phyloP scores from a whole-genome alignment of 2,888 invertebrate species.

The Drosophila meridionalis region DNA sequence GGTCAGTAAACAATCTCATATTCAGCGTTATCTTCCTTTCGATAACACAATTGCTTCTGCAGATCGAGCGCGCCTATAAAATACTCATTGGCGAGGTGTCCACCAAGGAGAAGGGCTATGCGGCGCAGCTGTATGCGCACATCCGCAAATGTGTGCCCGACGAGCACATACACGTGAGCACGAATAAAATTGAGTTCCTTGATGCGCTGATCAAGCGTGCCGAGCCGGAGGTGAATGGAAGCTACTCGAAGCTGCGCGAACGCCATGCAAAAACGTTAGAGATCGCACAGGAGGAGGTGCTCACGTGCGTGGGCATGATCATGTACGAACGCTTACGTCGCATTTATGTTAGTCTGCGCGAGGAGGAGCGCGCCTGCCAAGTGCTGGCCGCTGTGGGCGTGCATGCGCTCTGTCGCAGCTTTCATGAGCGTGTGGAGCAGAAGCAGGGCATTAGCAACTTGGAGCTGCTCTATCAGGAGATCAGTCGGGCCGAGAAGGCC shows the following conservation, averaged over 20 bases:
- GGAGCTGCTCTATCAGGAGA: conserved; percentile 94
- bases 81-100: conserved; percentile 94
- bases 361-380: conserved; percentile 97
- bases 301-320: conserved; percentile 97
- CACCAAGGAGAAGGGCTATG: conserved; percentile 95
- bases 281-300: conserved; percentile 97
- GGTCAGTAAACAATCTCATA: conserved; percentile 86
- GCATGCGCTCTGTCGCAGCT: conserved; percentile 94
- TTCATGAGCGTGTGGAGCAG: conserved; percentile 95
- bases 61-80: conserved; percentile 92
- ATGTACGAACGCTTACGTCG: conserved; percentile 95
- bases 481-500: conserved; percentile 93
- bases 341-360: conserved; percentile 93
- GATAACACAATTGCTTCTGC: conserved; percentile 16
- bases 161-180: conserved; percentile 94
- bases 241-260: conserved; percentile 90
- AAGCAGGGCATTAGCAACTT: conserved; percentile 95
- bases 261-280: conserved; percentile 98
- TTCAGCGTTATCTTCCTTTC: conserved; percentile 19
- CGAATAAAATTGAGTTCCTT: conserved; percentile 93
- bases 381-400: conserved; percentile 95
- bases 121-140: conserved; percentile 93
- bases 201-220: conserved; percentile 94
- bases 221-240: conserved; percentile 94
- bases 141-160: conserved; percentile 94